Base-by-base conservation (phyloP, 2,113 vertebrate species). In the Scophthalmus maximus region DNA sequence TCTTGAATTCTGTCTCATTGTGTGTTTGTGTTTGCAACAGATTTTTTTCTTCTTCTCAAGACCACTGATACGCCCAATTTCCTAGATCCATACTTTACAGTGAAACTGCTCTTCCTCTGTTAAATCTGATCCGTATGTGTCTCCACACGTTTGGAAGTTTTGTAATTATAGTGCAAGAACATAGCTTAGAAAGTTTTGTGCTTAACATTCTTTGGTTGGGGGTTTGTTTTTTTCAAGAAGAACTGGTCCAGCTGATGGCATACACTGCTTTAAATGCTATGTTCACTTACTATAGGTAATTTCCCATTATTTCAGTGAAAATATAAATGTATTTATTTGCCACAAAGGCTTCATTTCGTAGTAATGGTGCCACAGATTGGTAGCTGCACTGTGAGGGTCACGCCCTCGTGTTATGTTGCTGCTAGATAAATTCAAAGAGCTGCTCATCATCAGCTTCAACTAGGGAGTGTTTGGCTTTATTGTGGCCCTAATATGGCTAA, bases 391-490 rank as follows among this genome's bases (percentile, higher is more conserved):
- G 85, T 83, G 59, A 81, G 83, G 71, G 68, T 74, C 36, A 46
- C 8, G 5, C 61, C 79, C 78, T 74, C 68, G 1, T 70, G 50
- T 85, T 75, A 58, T 73, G 72, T 89, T 86, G 88, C 88, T 93
- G 89, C 87, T 93, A 68, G 69, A 58, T 82, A 62, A 62, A 88
- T 79, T 88, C 73, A 77, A 81, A 89, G 72, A 87, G 82, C 83
- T 85, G 82, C 75, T 84, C 79, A 71, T 84, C 78, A 68, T 87
- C 56, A 79, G 69, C 49, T 51, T 71, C 29, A 20, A 79, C 80
- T 64, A 79, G 61, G 30, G 59, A 66, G 57, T 64, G 26, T 81
- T 66, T 85, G 65, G 71, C 71, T 84, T 86, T 42, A 26, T 57
- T 73, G 49, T 72, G 68, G 68, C 76, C 58, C 60, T 83, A 58